Base-by-base conservation (phyloP, 1,140 invertebrate genomes). In the Centruroides sculpturatus region DNA sequence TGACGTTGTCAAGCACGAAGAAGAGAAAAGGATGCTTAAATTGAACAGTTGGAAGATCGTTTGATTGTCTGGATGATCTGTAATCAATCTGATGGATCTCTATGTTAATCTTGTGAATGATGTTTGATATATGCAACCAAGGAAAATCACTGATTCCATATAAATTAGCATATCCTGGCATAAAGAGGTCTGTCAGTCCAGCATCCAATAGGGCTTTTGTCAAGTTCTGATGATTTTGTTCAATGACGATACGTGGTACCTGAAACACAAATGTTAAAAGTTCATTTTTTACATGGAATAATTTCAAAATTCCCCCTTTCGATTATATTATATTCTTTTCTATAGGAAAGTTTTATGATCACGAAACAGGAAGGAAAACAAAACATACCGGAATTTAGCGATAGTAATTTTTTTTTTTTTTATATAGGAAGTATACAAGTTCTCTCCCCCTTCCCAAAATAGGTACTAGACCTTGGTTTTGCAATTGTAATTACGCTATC, bases 1-100 rank as follows among this genome's bases (percentile, higher is more conserved):
- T 67, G 34, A 70, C 61, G 36, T 65, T 67, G 53, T 70, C 69
- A 34, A 70, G 60, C 47, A 70, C 61, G 13, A 70, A 68, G 56
- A 64, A 70, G 10, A 70, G 41, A 55, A 70, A 70, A 36, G 67
- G 62, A 13, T 61, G 59, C 5, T 41, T 41, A 8, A 41, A 41
- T 41, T 41, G 41, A 41, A 41, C 41, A 2, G 41, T 41, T 34
- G 51, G 23, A 36, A 53, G 51, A 13, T 64, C 63, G 13, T 54
- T 55, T 4, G 52, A 41, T 47, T 56, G 52, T 36, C 58, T 56
- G 8, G 54, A 56, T 41, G 49, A 55, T n/a, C 52, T 51, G 23
- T 47, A 47, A 36, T 52, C 49, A 13, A 52, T 52, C n/a, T 65
- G 61, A 35, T 63, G 59, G 23, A 69, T 64, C 47, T 69, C 62